Conservation (phyloP, 1,140 invertebrate genomes). For the Drosophila nannoptera region DNA sequence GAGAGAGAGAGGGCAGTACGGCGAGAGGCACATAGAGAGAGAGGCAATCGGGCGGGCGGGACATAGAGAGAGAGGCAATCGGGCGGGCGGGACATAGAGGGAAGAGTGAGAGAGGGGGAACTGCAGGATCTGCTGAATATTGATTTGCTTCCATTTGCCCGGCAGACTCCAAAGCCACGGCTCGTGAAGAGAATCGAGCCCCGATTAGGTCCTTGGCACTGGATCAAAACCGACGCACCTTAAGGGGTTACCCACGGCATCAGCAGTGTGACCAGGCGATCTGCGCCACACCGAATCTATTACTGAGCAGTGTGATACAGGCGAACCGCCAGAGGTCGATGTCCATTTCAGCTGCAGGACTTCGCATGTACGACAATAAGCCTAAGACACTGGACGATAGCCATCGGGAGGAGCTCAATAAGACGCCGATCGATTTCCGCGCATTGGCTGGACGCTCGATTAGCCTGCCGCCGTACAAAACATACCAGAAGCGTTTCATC, state of each 20-base stretch:
- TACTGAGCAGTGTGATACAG: constrained; percentile 45
- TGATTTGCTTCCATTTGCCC: no score
- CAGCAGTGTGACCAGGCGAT: constrained; percentile 31
- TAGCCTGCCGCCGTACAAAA: constrained; percentile 52
- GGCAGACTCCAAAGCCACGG: neutral
- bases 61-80: no score
- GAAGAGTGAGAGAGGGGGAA: no score
- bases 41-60: no score
- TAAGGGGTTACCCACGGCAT: constrained; percentile 38
- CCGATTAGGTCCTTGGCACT: constrained; percentile 27
- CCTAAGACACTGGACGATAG: no score
- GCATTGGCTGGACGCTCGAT: constrained; percentile 32
- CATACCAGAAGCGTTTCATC: no score
- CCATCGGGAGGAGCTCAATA: no score
- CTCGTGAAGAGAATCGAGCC: constrained; percentile 28
- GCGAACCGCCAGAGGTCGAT: constrained; percentile 51
- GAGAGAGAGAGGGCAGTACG: no score
- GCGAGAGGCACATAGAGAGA: no score
- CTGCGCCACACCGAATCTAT: constrained; percentile 18
- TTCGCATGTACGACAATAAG: constrained; percentile 6
- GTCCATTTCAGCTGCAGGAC: constrained; percentile 30
- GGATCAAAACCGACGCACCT: neutral
- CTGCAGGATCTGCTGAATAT: no score
- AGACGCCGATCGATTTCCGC: neutral
- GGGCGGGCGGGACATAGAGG: no score